Conservation (phyloP, 2,113 vertebrate species). For the Crypturellus undulatus region DNA sequence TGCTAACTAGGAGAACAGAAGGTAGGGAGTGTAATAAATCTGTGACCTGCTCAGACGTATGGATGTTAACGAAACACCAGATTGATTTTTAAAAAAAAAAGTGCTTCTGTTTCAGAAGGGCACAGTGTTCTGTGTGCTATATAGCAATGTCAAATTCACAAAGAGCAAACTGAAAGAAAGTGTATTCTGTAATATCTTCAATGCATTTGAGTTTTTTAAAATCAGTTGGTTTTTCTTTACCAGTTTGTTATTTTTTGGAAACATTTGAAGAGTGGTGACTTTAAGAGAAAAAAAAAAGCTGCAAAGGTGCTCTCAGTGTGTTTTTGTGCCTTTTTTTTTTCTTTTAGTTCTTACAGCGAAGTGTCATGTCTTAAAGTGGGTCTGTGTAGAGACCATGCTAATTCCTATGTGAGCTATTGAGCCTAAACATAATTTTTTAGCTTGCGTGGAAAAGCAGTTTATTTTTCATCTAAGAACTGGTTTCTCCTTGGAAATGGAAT, state of each 20-base stretch:
- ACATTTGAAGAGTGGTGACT: not conserved
- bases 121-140: not conserved
- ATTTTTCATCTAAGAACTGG: slow-evolving; percentile 24
- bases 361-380: not conserved
- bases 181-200: not conserved
- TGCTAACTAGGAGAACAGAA: not conserved
- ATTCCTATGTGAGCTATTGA: not conserved
- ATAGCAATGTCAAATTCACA: not conserved
- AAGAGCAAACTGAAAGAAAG: not conserved
- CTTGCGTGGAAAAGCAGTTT: slow-evolving; percentile 34
- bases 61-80: not conserved
- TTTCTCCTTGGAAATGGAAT: slow-evolving; percentile 60
- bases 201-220: not conserved
- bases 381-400: not conserved
- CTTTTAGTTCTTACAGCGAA: not conserved
- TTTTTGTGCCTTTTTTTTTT: not conserved
- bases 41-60: not conserved
- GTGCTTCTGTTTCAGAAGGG: not conserved
- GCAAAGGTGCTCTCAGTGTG: not conserved
- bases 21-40: not conserved
- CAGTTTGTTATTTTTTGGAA: not conserved
- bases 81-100: not conserved
- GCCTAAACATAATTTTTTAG: not conserved
- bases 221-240: not conserved
- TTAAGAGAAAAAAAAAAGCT: no score